Conservation (phyloP, 2,888 invertebrate species). For the Eristalinus aeneus region DNA sequence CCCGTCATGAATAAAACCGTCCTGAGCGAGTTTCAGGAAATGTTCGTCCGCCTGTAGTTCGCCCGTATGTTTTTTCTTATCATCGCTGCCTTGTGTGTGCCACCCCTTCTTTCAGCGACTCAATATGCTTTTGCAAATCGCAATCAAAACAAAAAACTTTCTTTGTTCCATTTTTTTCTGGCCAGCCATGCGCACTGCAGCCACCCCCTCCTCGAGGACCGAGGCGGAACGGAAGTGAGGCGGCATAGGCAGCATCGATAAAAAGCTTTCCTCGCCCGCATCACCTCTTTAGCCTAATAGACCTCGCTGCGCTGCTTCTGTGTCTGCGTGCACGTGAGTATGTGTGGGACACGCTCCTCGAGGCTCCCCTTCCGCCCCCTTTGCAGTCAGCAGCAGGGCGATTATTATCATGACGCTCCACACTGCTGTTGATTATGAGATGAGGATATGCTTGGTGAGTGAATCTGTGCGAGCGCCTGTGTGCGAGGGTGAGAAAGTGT, state of each 20-base stretch:
- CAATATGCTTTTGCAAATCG: constrained; percentile 58
- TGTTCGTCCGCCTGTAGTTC: constrained; percentile 8
- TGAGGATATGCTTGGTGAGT: not conserved
- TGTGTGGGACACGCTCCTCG: too few species aligned
- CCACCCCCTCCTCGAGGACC: constrained; percentile 8
- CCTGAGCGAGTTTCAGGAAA: too few species aligned
- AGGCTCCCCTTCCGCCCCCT: constrained; percentile 5
- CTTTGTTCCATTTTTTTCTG: constrained; percentile 60
- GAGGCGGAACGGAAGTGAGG: not conserved
- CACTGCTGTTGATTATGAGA: constrained; percentile 27
- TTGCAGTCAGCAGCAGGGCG: constrained; percentile 11
- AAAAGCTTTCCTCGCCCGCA: constrained; percentile 47
- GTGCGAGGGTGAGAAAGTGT: constrained; percentile 31
- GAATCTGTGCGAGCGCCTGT: constrained; percentile 7
- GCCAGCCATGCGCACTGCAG: constrained; percentile 48
- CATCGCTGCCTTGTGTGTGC: not conserved
- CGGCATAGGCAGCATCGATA: constrained; percentile 18
- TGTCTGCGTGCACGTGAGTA: not conserved
- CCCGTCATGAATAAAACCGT: too few species aligned
- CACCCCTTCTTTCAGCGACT: constrained; percentile 15
- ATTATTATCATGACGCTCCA: constrained; percentile 55
- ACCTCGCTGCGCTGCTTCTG: not conserved
- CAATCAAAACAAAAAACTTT: constrained; percentile 69
- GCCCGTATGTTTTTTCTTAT: constrained; percentile 10
- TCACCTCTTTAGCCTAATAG: not conserved